phyloP scores from a whole-genome alignment of 2,113 vertebrate genomes.

The Hippocampus barbouri region DNA sequence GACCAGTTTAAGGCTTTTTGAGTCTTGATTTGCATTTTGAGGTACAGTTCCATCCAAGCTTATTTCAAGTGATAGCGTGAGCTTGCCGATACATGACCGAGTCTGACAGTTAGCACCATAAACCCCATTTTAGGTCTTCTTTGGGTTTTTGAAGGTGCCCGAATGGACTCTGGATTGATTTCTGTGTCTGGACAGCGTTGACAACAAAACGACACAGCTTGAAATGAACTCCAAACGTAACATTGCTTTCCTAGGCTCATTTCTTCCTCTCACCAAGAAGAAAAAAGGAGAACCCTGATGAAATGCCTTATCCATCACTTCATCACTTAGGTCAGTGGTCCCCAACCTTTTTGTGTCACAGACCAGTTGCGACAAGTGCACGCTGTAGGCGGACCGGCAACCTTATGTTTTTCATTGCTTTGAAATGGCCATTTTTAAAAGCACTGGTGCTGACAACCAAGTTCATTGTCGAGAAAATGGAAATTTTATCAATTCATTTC shows the following conservation, averaged over 20 bases:
- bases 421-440: too few species aligned
- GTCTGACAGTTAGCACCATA: slow-evolving; percentile 66
- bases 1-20: slow-evolving; percentile 75
- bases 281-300: slow-evolving; percentile 47
- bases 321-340: too few species aligned
- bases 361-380: too few species aligned
- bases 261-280: slow-evolving; percentile 9
- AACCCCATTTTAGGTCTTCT: slow-evolving; percentile 21
- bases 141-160: slow-evolving; percentile 35
- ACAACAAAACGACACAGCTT: slow-evolving; percentile 53
- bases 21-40: slow-evolving; percentile 59
- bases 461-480: too few species aligned
- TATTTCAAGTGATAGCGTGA: slow-evolving; percentile 40
- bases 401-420: too few species aligned
- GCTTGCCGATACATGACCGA: slow-evolving; percentile 42
- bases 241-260: slow-evolving; percentile 23
- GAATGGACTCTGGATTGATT: slow-evolving; percentile 20
- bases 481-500: too few species aligned
- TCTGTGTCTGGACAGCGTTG: slow-evolving; percentile 41
- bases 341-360: too few species aligned
- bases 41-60: slow-evolving; percentile 55
- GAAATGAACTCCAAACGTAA: slow-evolving; percentile 41
- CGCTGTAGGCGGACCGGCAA: too few species aligned
- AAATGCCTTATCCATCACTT: slow-evolving; percentile 31
- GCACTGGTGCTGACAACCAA: background rate